A percentile compares a stretch with the other conserved stretches of the same genome.
phyloP scores from a whole-genome alignment of 2,113 vertebrate genomes.

The Corydoras sp. region DNA sequence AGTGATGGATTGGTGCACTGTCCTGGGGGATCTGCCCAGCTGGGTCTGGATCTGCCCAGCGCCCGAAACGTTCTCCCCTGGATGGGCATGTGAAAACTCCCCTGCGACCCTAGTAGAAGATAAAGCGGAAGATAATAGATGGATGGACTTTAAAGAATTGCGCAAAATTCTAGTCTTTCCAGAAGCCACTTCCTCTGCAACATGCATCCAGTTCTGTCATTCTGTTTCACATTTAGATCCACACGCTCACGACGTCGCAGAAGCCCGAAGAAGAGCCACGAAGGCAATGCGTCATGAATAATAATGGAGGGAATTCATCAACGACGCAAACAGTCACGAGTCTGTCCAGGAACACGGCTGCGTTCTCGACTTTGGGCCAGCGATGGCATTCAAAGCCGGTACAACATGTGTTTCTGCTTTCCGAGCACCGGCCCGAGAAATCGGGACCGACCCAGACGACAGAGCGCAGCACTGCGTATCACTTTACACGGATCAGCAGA shows the following conservation, averaged over 20 bases:
- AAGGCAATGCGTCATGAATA: conserved; percentile 26
- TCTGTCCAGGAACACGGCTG: neutral
- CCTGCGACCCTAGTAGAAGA: too few species aligned
- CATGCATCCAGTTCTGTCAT: conserved; percentile 10
- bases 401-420: conserved; percentile 64
- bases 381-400: conserved; percentile 47
- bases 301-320: conserved; percentile 29
- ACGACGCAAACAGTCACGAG: conserved; percentile 19
- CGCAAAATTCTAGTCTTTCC: neutral
- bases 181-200: conserved; percentile 11
- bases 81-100: too few species aligned
- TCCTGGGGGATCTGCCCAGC: too few species aligned
- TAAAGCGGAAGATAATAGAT: too few species aligned
- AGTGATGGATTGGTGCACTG: too few species aligned
- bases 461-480: conserved; percentile 55
- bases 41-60: too few species aligned
- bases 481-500: conserved; percentile 70
- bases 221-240: conserved; percentile 8
- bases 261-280: conserved; percentile 8
- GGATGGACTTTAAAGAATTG: neutral
- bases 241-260: conserved; percentile 14
- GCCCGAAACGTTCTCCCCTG: too few species aligned
- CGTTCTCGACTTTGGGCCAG: conserved; percentile 11
- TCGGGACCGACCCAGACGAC: conserved; percentile 57
- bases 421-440: conserved; percentile 52